These are phyloP conservation scores for Mobula birostris DNA, from an alignment of 2,113 vertebrate species.

Conservation along the genomic window DNA sequence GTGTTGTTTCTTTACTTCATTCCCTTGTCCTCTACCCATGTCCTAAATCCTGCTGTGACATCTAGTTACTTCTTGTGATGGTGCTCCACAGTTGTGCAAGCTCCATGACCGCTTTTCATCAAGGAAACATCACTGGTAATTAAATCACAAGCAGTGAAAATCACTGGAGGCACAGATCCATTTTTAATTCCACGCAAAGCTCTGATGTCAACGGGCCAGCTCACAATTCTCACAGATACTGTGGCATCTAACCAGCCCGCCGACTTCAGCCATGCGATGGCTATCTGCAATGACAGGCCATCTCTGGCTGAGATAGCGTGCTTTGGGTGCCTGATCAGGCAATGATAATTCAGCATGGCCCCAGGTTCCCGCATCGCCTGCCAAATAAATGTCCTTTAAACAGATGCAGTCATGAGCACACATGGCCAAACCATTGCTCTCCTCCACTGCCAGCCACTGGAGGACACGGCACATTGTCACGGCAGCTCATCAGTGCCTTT, in stretches of 20 bases:
- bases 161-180: background rate
- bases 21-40: background rate
- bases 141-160: constrained; percentile 11
- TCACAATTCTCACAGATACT: background rate
- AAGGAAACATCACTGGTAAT: constrained; percentile 25
- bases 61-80: background rate
- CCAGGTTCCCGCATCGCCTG: background rate
- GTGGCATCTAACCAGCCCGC: background rate
- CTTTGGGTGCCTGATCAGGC: background rate
- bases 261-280: background rate
- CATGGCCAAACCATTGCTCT: background rate
- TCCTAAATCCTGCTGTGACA: background rate
- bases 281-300: constrained; percentile 1
- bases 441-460: background rate
- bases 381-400: background rate
- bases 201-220: background rate
- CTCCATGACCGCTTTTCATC: background rate
- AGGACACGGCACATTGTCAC: background rate
- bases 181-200: background rate
- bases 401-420: background rate
- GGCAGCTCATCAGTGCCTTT: background rate
- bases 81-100: background rate
- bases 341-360: background rate
- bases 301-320: background rate
- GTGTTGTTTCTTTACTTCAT: background rate